Evolutionary conservation across 2,113 vertebrate species (phyloP), one percentile per base, ranked within the genome.

Genomic region (Oncorhynchus masou): DNA sequence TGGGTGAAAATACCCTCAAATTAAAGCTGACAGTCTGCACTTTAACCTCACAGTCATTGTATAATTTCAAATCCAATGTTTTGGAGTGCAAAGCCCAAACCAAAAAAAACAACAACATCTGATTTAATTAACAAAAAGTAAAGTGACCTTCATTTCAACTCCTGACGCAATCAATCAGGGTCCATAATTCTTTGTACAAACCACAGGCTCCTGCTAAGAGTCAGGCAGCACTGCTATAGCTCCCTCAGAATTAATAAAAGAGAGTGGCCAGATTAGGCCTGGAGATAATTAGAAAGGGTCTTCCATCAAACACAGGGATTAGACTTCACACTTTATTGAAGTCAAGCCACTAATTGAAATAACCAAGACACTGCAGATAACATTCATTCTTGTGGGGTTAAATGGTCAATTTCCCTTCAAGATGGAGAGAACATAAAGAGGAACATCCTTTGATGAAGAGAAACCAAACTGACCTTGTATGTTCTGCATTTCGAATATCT

Each of bases 191-290:
- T 67, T 12, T 31, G 0, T 68, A 68, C 54, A 60, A 22, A 49
- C 22, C 20, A 70, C 12, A 27, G 66, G 70, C 29, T 15, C 48
- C 54, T 31, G 25, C 22, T 45, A 57, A 77, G 39, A 25, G 34
- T 22, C 59, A 7, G 59, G 4, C 51, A 16, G 51, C 16, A 3
- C 59, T 66, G 15, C n/a, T 59, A 69, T 24, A 64, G 65, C 73
- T 25, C 19, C 7, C 20, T 5, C 20, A 25, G 27, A 69, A 73
- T 73, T 73, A 73, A 76, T 81, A 25, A 74, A 19, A 70, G 74
- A 76, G 71, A 76, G 74, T 76, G 74, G 13, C 68, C 24, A 74
- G 69, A 76, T 74, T 81, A 74, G 68, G 13, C 64, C 24, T 69
- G 48, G 70, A 78, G 34, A 79, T 73, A 72, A 71, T 68, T 68